These are phyloP conservation scores for Punctoribates punctum DNA, from an alignment of 2,888 invertebrate genomes.

Conservation along the genomic window DNA sequence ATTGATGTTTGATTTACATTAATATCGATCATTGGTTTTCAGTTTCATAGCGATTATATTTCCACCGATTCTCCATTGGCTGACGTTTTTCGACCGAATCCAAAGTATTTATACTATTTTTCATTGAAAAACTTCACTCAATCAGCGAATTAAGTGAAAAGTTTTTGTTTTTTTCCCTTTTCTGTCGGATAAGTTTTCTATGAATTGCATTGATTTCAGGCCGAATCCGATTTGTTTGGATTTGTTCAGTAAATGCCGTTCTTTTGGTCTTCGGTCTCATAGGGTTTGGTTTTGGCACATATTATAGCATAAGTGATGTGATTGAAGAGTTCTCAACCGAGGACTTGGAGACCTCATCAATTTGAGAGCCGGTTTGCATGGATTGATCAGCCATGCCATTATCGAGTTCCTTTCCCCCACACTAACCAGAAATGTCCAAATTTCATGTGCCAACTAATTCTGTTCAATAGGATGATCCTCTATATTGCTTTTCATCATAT, in stretches of 20 bases:
- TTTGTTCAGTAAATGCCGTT: neutral
- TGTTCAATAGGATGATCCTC: no score
- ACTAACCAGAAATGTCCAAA: no score
- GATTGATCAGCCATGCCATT: no score
- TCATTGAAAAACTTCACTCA: no score
- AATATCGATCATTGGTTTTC: neutral
- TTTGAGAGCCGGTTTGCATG: no score
- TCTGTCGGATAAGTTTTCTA: neutral
- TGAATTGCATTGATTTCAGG: neutral
- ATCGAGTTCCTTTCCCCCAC: no score
- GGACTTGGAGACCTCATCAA: neutral
- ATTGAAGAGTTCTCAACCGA: constrained; percentile 16
- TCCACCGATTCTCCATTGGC: constrained; percentile 76
- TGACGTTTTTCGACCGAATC: constrained; percentile 72
- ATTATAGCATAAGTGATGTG: constrained; percentile 38
- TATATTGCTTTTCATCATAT: no score
- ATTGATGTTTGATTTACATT: neutral
- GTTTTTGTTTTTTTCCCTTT: neutral
- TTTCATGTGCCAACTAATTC: no score
- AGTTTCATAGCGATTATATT: constrained; percentile 73
- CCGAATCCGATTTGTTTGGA: neutral
- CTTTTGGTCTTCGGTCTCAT: constrained; percentile 29
- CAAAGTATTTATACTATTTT: constrained; percentile 38
- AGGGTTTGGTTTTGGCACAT: constrained; percentile 35
- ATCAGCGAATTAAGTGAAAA: no score